A percentile compares a stretch with the other conserved stretches of the same genome.
Evolutionary conservation across 2,888 invertebrate genomes (phyloP).

Genomic region (Ceriagrion tenellum): DNA sequence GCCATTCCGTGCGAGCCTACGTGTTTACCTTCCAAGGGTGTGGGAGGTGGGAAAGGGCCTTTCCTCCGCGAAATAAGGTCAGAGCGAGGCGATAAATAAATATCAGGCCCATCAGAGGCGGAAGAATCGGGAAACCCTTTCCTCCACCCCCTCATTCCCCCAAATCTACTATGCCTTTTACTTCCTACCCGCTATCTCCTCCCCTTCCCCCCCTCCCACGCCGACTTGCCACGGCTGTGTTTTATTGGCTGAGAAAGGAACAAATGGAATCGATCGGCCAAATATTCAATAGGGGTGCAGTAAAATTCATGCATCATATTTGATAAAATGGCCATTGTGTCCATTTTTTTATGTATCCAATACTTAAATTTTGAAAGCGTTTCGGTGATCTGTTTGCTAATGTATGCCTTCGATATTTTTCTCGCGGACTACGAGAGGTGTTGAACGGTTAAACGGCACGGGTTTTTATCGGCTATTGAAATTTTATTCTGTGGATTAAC

Average conservation of each 20-base stretch:
- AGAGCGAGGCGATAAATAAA: not conserved
- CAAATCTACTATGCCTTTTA: no score
- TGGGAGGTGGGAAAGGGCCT: not conserved
- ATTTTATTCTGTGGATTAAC: no score
- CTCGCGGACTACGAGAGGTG: no score
- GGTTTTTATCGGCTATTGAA: no score
- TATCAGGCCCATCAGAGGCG: conserved; percentile 1
- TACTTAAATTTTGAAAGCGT: not conserved
- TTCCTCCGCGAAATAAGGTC: conserved; percentile 4
- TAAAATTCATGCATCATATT: not conserved
- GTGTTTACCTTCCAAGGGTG: not conserved
- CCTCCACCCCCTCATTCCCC: not conserved
- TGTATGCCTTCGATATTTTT: no score
- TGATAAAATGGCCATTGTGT: no score
- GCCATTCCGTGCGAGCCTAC: not conserved
- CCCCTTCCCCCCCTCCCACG: not conserved
- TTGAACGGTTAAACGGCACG: no score
- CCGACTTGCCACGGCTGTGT: not conserved
- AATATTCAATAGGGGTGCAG: not conserved
- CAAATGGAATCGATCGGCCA: not conserved
- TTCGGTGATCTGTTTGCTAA: no score
- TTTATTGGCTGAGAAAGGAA: not conserved
- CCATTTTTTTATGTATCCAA: not conserved
- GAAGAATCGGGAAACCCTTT: not conserved
- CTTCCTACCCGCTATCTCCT: not conserved